A percentile compares a stretch with the other conserved stretches of the same genome.
Evolutionary conservation across 2,113 vertebrate species (phyloP).

Genomic region (Hypanus sabinus): DNA sequence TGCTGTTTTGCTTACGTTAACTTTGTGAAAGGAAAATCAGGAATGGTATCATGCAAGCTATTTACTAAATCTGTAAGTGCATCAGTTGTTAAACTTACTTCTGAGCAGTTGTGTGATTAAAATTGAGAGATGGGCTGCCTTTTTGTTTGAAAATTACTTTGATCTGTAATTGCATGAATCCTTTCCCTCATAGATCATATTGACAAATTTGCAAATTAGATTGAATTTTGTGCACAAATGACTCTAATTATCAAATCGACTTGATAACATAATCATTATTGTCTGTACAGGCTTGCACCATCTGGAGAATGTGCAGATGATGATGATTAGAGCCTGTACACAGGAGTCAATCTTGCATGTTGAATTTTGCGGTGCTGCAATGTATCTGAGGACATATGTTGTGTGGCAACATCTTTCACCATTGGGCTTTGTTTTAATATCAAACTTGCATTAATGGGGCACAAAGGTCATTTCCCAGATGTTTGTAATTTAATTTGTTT

Average conservation of each 20-base stretch:
- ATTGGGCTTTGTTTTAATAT: neutral
- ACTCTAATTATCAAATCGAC: slow-evolving; percentile 14
- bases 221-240: slow-evolving; percentile 6
- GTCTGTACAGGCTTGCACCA: neutral
- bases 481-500: neutral
- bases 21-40: neutral
- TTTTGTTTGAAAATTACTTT: neutral
- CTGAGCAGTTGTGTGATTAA: neutral
- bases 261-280: slow-evolving; percentile 7
- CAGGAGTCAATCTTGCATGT: neutral
- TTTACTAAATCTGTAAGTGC: too few relatives aligned
- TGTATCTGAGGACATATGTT: neutral
- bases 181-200: slow-evolving; percentile 14
- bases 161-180: neutral
- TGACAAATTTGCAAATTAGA: slow-evolving; percentile 22
- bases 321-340: neutral
- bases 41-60: neutral
- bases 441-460: neutral
- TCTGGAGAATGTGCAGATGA: slow-evolving; percentile 13
- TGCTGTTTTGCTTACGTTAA: neutral
- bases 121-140: neutral
- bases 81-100: too few relatives aligned
- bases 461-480: neutral
- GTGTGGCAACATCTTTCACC: neutral
- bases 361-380: neutral